Conservation (phyloP, 2,797 vertebrate species). For the Rhynchonycteris naso region DNA sequence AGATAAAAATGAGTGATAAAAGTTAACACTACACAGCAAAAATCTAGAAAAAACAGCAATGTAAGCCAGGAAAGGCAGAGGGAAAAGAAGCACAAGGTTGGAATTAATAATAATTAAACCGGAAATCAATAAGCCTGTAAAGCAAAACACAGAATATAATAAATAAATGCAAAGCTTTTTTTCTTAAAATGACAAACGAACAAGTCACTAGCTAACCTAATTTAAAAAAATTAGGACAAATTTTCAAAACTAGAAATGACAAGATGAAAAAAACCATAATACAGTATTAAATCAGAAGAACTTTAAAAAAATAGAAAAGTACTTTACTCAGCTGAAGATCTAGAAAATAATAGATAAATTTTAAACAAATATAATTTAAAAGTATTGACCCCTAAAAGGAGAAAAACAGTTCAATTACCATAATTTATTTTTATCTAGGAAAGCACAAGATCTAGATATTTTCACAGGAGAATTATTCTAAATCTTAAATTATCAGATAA, state of each 20-base stretch:
- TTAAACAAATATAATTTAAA: not conserved
- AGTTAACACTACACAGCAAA: not conserved
- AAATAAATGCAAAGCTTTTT: not conserved
- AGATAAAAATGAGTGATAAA: not conserved
- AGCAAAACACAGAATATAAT: not conserved
- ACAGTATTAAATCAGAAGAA: not conserved
- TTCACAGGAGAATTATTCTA: not conserved
- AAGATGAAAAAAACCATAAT: not conserved
- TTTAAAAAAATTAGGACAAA: slow-evolving; percentile 8
- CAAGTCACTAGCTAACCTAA: not conserved
- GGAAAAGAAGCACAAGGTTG: not conserved
- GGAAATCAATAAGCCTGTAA: not conserved
- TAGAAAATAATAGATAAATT: not conserved
- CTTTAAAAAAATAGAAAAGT: not conserved
- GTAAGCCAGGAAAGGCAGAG: not conserved
- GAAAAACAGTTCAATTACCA: not conserved
- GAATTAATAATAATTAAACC: not conserved
- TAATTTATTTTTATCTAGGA: not conserved
- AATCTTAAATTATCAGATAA: not conserved
- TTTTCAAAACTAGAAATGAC: not conserved
- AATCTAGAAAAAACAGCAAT: not conserved
- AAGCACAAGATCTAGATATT: not conserved
- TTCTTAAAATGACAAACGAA: not conserved
- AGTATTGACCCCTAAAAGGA: not conserved
- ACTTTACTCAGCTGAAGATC: not conserved